Conservation (phyloP, 2,797 vertebrate species). For the Lerista edwardsae region DNA sequence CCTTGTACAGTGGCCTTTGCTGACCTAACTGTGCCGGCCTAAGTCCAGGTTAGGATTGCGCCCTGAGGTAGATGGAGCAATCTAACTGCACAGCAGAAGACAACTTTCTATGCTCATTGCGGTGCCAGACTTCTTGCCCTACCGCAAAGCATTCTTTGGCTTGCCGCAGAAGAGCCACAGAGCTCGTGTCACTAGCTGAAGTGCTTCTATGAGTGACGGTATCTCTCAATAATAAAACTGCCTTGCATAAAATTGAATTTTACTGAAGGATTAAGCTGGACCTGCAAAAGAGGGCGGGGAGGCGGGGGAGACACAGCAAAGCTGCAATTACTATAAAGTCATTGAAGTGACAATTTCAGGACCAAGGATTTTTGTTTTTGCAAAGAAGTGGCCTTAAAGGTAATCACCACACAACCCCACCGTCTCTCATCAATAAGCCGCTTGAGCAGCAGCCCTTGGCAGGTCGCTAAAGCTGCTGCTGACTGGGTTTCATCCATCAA, state of each 20-base stretch:
- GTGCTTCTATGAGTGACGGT: neutral
- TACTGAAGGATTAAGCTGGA: slow-evolving; percentile 27
- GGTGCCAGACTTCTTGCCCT: neutral
- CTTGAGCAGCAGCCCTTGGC: slow-evolving; percentile 15
- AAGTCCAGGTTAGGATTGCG: no score
- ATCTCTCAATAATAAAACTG: slow-evolving; percentile 33
- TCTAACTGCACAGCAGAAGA: no score
- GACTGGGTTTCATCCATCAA: slow-evolving; percentile 8
- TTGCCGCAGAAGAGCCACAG: neutral
- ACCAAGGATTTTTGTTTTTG: neutral
- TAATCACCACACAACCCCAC: neutral
- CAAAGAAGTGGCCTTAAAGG: neutral
- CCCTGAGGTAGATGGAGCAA: no score
- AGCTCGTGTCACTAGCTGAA: neutral
- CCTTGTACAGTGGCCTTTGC: no score
- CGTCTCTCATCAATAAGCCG: slow-evolving; percentile 16
- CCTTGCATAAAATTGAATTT: slow-evolving; percentile 42
- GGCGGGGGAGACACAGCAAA: no score
- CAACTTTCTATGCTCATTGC: neutral
- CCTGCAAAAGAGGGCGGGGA: neutral
- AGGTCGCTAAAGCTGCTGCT: slow-evolving; percentile 13
- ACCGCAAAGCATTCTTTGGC: neutral
- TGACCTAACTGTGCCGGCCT: no score
- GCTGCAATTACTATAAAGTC: slow-evolving; percentile 18
- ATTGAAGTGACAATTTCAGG: slow-evolving; percentile 9